Percentiles rank a stretch among this genome's conserved stretches.
phyloP scores from a whole-genome alignment of 2,797 vertebrate genomes.

The Hephaestus fuliginosus region DNA sequence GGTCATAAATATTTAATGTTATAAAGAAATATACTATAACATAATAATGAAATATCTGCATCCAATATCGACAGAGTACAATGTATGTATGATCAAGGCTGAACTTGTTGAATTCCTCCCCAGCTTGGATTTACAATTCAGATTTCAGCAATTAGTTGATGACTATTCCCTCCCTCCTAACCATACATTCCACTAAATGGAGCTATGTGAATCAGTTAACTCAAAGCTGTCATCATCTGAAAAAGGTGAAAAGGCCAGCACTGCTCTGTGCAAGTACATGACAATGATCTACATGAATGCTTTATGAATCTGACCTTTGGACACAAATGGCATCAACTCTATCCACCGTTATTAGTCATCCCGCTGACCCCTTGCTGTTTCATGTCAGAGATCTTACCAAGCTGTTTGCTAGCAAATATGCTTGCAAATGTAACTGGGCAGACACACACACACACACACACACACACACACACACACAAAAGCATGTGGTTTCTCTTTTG shows the following conservation, averaged over 20 bases:
- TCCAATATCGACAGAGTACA: neutral
- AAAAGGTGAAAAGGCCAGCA: neutral
- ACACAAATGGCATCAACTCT: constrained; percentile 2
- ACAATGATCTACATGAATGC: neutral
- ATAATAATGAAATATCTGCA: neutral
- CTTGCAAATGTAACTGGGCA: neutral
- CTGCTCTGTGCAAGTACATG: neutral
- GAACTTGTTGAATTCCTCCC: neutral
- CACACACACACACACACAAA: no score
- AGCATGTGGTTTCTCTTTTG: no score
- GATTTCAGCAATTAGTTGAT: neutral
- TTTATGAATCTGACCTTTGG: neutral
- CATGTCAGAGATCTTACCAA: no score
- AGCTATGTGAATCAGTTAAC: neutral
- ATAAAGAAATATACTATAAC: no score
- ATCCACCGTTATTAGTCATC: neutral
- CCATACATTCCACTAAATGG: neutral
- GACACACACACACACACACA: no score
- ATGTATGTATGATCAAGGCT: neutral
- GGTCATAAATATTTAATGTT: neutral
- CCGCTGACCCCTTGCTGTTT: no score
- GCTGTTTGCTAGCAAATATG: neutral
- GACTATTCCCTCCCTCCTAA: neutral
- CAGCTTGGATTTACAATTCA: neutral
- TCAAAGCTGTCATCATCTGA: constrained; percentile 2